Evolutionary conservation across 2,888 invertebrate species (phyloP).

Genomic region (Mesorhabditis spiculigera): DNA sequence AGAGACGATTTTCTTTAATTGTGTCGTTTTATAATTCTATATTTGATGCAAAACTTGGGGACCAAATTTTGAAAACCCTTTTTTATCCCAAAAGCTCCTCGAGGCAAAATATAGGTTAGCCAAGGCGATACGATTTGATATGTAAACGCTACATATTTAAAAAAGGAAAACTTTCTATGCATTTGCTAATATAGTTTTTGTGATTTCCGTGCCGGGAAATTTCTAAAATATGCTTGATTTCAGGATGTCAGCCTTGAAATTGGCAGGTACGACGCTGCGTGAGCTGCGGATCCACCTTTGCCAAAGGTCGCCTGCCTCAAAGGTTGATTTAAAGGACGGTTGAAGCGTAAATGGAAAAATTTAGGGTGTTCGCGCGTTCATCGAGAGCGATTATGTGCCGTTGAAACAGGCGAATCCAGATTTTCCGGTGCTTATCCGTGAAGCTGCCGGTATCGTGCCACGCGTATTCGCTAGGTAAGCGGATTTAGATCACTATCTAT

Average conservation of each 20-base stretch:
- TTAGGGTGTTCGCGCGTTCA: slow-evolving; percentile 82
- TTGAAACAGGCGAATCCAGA: slow-evolving; percentile 81
- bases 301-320: slow-evolving; percentile 63
- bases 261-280: slow-evolving; percentile 65
- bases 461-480: slow-evolving; percentile 80
- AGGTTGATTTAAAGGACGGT: background rate
- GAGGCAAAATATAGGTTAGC: too few relatives aligned
- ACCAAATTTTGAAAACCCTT: too few relatives aligned
- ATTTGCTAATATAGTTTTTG: too few relatives aligned
- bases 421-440: slow-evolving; percentile 86
- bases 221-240: background rate
- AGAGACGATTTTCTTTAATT: too few relatives aligned
- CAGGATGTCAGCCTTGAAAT: background rate
- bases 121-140: too few relatives aligned
- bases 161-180: too few relatives aligned
- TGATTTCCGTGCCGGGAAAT: background rate
- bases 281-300: slow-evolving; percentile 89
- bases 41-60: too few relatives aligned
- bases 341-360: background rate
- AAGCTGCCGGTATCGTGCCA: slow-evolving; percentile 84
- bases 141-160: too few relatives aligned
- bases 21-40: too few relatives aligned
- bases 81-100: too few relatives aligned
- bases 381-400: slow-evolving; percentile 78
- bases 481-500: background rate